A percentile compares a stretch with the other conserved stretches of the same genome.
Conservation (phyloP, 2,113 vertebrate genomes). For the Forbesichthys papilliferus region DNA sequence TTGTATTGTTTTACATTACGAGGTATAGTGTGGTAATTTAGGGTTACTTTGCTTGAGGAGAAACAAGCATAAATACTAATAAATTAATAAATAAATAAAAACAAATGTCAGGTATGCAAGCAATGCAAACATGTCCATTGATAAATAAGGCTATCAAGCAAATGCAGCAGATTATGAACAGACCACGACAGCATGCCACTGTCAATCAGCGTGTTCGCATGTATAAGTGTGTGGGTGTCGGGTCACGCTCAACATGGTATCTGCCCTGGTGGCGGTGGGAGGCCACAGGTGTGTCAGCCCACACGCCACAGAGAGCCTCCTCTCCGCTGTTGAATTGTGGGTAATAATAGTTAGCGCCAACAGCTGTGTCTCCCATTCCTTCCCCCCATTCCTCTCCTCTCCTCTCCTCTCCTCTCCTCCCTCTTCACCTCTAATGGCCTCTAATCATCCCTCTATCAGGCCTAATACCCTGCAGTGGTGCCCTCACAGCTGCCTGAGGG, state of each 20-base stretch:
- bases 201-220: constrained; percentile 30
- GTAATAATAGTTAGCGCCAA: constrained; percentile 76
- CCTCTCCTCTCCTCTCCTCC: constrained; percentile 29
- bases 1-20: too few relatives aligned
- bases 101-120: too few relatives aligned
- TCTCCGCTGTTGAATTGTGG: constrained; percentile 68
- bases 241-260: constrained; percentile 6
- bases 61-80: too few relatives aligned
- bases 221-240: constrained; percentile 14
- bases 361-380: constrained; percentile 69
- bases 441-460: constrained; percentile 78
- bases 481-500: constrained; percentile 76
- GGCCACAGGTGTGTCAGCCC: constrained; percentile 78
- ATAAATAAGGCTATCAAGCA: too few relatives aligned
- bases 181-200: neutral
- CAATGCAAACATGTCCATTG: too few relatives aligned
- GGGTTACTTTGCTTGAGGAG: too few relatives aligned
- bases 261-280: constrained; percentile 56
- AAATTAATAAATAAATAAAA: too few relatives aligned
- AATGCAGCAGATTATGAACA: neutral
- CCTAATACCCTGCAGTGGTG: constrained; percentile 78
- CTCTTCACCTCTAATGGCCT: constrained; percentile 80
- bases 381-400: constrained; percentile 37
- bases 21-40: too few relatives aligned
- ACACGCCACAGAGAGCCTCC: constrained; percentile 38